These are phyloP conservation scores for Lucilia sericata DNA, from an alignment of 1,140 invertebrate genomes.

Conservation along the genomic window DNA sequence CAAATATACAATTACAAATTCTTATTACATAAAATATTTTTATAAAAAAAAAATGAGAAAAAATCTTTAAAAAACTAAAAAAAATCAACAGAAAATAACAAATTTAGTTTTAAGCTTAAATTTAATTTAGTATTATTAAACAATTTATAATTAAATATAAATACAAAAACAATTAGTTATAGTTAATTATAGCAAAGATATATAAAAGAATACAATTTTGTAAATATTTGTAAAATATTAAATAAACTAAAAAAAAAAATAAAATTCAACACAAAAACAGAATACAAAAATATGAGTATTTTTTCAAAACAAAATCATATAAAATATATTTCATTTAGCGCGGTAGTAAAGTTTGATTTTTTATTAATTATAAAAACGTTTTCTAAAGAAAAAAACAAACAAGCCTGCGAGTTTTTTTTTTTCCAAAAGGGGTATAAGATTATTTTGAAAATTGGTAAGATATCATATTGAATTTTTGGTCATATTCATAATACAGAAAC, in stretches of 20 bases:
- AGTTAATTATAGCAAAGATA: not conserved
- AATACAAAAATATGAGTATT: not conserved
- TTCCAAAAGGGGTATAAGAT: no score
- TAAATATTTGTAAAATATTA: conserved; percentile 17
- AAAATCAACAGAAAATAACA: not conserved
- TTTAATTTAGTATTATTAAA: conserved; percentile 6
- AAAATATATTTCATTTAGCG: not conserved
- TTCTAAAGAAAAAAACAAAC: conserved; percentile 2
- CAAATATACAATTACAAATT: not conserved
- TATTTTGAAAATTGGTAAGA: no score
- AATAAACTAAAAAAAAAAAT: not conserved
- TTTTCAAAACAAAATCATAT: not conserved
- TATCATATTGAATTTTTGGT: no score
- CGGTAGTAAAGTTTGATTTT: not conserved
- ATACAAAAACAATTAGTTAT: not conserved
- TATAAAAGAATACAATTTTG: not conserved
- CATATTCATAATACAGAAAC: no score
- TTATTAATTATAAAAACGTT: not conserved
- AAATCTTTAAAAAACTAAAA: not conserved
- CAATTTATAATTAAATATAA: not conserved
- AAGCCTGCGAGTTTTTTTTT: not conserved
- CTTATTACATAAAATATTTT: not conserved
- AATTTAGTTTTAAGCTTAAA: not conserved
- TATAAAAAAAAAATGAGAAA: not conserved
- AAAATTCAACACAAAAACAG: not conserved